Evolutionary conservation across 1,140 invertebrate genomes (phyloP).

Genomic region (Lineus longissimus): DNA sequence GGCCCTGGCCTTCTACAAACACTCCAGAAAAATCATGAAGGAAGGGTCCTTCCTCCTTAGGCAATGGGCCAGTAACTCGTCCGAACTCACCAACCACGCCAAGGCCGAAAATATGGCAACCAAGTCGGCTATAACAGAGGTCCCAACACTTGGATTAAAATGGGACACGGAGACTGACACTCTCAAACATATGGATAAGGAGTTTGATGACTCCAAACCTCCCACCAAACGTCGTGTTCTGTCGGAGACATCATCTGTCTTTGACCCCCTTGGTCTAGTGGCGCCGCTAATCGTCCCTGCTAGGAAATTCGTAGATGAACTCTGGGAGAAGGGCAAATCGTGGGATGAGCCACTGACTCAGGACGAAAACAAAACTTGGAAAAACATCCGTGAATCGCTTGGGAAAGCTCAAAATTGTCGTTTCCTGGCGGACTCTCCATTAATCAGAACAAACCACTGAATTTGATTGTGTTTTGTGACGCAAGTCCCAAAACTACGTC

Average conservation of each 20-base stretch:
- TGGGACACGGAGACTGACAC: neutral
- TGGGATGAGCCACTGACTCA: neutral
- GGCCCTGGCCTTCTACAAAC: neutral
- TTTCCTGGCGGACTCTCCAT: neutral
- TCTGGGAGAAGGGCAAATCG: neutral
- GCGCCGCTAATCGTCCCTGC: neutral
- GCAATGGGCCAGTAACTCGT: neutral
- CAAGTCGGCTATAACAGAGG: neutral
- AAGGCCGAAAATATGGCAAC: neutral
- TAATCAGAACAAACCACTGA: neutral
- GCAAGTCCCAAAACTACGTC: neutral
- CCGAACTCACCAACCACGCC: neutral
- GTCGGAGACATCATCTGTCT: neutral
- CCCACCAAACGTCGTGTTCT: neutral
- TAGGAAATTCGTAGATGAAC: neutral
- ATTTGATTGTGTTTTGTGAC: conserved; percentile 2
- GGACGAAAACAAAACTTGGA: neutral
- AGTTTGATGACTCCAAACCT: neutral
- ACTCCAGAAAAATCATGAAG: neutral
- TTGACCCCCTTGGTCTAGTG: neutral
- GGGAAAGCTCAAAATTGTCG: neutral
- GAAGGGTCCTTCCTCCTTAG: neutral
- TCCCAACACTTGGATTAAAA: neutral
- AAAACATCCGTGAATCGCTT: neutral
- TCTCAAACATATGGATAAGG: neutral